Percentiles rank a stretch among this genome's conserved stretches.
Evolutionary conservation across 2,113 vertebrate genomes (phyloP).

Genomic region (Xenopus laevis): DNA sequence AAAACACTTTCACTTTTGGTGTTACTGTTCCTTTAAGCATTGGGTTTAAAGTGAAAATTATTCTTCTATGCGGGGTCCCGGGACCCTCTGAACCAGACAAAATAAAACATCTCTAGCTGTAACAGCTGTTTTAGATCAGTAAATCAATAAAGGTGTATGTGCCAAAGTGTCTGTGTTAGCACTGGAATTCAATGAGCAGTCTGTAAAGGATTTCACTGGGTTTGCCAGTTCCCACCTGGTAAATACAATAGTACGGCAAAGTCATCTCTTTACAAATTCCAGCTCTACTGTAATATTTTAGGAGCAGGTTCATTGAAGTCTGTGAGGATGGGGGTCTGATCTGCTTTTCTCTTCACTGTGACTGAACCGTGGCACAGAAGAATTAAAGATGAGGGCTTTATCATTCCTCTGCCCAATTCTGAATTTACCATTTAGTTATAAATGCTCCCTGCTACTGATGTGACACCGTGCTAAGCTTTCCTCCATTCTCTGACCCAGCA

Average conservation of each 20-base stretch:
- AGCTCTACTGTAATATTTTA: not conserved
- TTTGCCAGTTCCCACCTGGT: not conserved
- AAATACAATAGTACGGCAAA: not conserved
- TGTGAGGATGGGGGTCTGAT: not conserved
- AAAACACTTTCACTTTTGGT: no score
- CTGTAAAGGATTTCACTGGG: no score
- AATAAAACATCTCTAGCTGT: no score
- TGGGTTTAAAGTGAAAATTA: no score
- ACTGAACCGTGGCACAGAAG: not conserved
- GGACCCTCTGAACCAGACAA: no score
- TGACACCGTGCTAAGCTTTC: constrained; percentile 22
- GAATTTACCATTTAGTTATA: constrained; percentile 19
- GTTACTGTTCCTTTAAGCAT: no score
- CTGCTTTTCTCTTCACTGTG: not conserved
- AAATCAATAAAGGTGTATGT: not conserved
- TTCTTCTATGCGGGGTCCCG: no score
- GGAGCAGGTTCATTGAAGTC: not conserved
- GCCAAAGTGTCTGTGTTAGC: no score
- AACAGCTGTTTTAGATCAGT: no score
- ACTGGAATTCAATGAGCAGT: no score
- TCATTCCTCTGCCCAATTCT: not conserved
- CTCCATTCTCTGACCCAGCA: constrained; percentile 55
- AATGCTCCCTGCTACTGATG: constrained; percentile 22
- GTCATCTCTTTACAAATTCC: not conserved
- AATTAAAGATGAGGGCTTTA: constrained; percentile 41